phyloP scores from a whole-genome alignment of 1,140 invertebrate genomes.

The Matsumurasca onukii region DNA sequence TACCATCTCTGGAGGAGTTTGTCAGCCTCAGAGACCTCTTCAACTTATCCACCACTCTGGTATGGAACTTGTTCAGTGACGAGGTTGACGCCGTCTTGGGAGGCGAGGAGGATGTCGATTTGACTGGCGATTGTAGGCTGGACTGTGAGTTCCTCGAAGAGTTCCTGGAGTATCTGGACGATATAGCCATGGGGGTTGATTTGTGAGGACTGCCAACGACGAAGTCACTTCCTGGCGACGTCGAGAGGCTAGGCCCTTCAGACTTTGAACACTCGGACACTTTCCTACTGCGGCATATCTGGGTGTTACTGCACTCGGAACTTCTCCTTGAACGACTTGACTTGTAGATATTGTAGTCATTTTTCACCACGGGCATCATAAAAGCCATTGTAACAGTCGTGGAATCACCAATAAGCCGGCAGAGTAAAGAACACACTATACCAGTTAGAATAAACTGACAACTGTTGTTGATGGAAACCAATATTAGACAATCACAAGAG shows the following conservation, averaged over 20 bases:
- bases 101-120: slow-evolving; percentile 59
- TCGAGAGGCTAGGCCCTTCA: slow-evolving; percentile 68
- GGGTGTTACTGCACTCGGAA: slow-evolving; percentile 71
- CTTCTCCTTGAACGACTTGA: slow-evolving; percentile 69
- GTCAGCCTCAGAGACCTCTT: slow-evolving; percentile 71
- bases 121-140: slow-evolving; percentile 56
- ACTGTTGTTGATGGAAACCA: too few relatives aligned
- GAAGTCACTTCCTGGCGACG: slow-evolving; percentile 69
- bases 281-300: slow-evolving; percentile 67
- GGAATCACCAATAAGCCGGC: too few relatives aligned
- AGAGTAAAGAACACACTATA: too few relatives aligned
- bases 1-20: slow-evolving; percentile 52
- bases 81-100: slow-evolving; percentile 58
- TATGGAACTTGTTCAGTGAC: slow-evolving; percentile 82
- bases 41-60: slow-evolving; percentile 78
- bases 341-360: slow-evolving; percentile 90
- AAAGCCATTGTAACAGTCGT: slow-evolving; percentile 85
- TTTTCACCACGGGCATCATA: slow-evolving; percentile 92
- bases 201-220: slow-evolving; percentile 59
- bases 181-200: slow-evolving; percentile 58
- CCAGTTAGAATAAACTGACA: too few relatives aligned
- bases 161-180: slow-evolving; percentile 55
- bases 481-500: too few relatives aligned
- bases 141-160: slow-evolving; percentile 59
- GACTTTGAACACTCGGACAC: slow-evolving; percentile 78